Base-by-base conservation (phyloP, 2,888 invertebrate genomes). In the Sarcophaga caerulescens region DNA sequence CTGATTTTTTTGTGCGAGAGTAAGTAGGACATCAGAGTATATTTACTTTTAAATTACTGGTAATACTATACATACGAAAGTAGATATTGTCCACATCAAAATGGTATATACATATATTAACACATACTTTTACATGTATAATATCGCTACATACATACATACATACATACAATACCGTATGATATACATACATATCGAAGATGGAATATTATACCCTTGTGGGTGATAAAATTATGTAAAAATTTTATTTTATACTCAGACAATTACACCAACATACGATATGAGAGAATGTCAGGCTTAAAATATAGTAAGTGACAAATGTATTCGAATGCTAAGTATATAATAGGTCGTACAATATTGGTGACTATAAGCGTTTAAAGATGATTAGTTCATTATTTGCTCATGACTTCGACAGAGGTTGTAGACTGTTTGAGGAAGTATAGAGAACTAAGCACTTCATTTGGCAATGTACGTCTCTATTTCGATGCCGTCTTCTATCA, bases 21-120 rank as follows among this genome's bases (percentile, higher is more conserved):
- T 59, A 70, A 4, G 6, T 70, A 17, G 25, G 35, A 35, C n/a
- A 8, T 47, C n/a, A 17, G n/a, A 47, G 68, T 47, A 82, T 76
- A 76, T 76, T 82, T 71, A 76, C 71, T 76, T 76, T 76, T 14
- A 82, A 71, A 71, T 66, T 71, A 65, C 76, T 66, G 65, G 44
- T 35, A 65, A 57, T 45, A 69, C 45, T 68, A 62, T 90, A 90
- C 91, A 90, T 87, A 90, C 87, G 90, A 12, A 52, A 52, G 52
- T 52, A 52, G 52, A 14, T 52, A 52, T 52, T 52, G 52, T 52
- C 52, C 52, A 52, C 17, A 52, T 52, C 52, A 12, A 17, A 17
- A 52, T 52, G 17, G 1, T 52, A 17, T 17, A 47, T 4, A 12
- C 3, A 3, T 47, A 47, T 52, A 52, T 52, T 52, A 12, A 52